Conservation (phyloP, 2,888 invertebrate genomes). For the Platycheirus albimanus region DNA sequence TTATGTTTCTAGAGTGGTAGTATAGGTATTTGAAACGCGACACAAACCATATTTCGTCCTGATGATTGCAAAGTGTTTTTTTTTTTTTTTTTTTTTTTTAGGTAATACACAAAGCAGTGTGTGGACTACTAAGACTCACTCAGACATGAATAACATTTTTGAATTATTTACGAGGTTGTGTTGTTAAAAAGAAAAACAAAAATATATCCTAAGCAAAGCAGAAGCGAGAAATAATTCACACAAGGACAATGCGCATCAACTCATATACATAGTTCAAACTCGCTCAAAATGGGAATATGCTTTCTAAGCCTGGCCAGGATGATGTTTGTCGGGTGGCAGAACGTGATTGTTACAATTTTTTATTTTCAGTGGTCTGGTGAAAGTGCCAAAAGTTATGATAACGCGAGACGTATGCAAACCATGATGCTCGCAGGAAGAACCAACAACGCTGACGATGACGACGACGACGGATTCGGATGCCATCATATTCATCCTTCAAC, state of each 20-base stretch:
- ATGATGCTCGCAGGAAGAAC: conserved; percentile 4
- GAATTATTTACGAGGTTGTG: conserved; percentile 67
- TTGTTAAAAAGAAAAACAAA: no score
- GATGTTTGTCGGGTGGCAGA: conserved; percentile 27
- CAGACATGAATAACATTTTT: conserved; percentile 72
- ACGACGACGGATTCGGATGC: conserved; percentile 53
- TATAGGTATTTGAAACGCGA: conserved; percentile 49
- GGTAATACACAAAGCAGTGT: not conserved
- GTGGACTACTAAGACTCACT: conserved; percentile 36
- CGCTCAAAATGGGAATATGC: conserved; percentile 43
- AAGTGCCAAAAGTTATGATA: conserved; percentile 72
- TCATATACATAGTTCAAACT: conserved; percentile 22
- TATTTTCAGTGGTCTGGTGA: conserved; percentile 2
- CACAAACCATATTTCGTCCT: conserved; percentile 57
- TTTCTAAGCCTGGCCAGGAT: conserved; percentile 40
- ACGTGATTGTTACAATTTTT: conserved; percentile 57
- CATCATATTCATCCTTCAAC: conserved; percentile 66
- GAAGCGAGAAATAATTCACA: conserved; percentile 66
- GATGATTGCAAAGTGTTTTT: conserved; percentile 48
- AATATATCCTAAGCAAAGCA: conserved; percentile 42
- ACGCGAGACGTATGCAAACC: conserved; percentile 69
- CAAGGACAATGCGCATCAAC: conserved; percentile 61
- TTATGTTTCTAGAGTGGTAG: not conserved
- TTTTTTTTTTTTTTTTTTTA: no score
- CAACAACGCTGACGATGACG: conserved; percentile 1